Base-by-base conservation (phyloP, 2,113 vertebrate species). In the Catharus minimus region DNA sequence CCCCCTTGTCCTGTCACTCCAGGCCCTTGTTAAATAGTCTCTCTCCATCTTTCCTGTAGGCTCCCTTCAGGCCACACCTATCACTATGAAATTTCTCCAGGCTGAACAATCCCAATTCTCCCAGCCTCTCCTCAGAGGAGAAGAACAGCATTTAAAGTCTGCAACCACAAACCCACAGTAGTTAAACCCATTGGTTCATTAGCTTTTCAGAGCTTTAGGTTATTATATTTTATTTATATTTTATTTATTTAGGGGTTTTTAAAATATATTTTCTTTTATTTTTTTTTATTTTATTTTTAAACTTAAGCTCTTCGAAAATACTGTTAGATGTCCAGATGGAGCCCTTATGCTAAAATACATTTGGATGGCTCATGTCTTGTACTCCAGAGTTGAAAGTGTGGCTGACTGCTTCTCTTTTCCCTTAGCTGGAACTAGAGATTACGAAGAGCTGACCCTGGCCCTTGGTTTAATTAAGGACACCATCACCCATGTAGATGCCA, bases 401-500 rank as follows among this genome's bases (percentile, higher is more conserved):
- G 15, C 75, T 86, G 50, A 53, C 39, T 78, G 71, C 57, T 88
- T 6, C 64, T 93, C 60, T 90, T 72, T 80, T 75, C 20, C 87
- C 55, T 66, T 65, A 99, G 99, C 82, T 13, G 98, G 97, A 85
- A 98, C 98, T 1, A 97, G 98, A 77, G 99, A 99, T 83, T 97
- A 98, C 0, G 97, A 97, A 80, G 98, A 98, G 38, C 95, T 99
- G 94, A 97, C 90, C 15, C 97, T 97, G 52, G 98, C 98, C 5
- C 97, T 99, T 71, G 78, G 60, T 76, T 96, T 99, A 66, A 99
- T 99, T 93, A 99, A 97, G 96, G 98, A 98, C 83, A 91, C 97
- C 75, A 98, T 99, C 93, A 97, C 93, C 10, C 98, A 98, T 44
- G 99, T 99, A n/a, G 98, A 99, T 43, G 39, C 98, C 16, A 97